Evolutionary conservation across 2,113 vertebrate genomes (phyloP).

Genomic region (Leptobrachium ailaonicum): DNA sequence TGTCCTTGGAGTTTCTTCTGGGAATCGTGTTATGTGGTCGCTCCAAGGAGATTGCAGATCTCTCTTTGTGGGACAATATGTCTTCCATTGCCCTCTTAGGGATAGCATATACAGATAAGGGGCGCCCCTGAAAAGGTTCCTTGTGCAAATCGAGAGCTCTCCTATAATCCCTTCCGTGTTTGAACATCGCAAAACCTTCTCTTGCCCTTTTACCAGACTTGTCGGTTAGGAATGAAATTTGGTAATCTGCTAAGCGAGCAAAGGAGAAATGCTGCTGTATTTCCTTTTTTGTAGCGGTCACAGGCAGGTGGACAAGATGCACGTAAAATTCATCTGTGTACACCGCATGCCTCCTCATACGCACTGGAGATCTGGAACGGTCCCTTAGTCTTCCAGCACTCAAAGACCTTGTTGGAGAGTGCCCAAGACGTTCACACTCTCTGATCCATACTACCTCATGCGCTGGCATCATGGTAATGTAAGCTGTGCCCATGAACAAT

Average conservation of each 20-base stretch:
- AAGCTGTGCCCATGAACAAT: constrained; percentile 86
- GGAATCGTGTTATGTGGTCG: constrained; percentile 51
- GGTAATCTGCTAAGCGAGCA: constrained; percentile 76
- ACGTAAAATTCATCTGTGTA: constrained; percentile 79
- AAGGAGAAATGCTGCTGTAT: constrained; percentile 79
- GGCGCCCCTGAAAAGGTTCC: constrained; percentile 69
- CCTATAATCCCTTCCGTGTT: constrained; percentile 78
- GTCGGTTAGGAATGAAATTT: constrained; percentile 80
- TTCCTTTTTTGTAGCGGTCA: constrained; percentile 75
- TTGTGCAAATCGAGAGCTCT: constrained; percentile 78
- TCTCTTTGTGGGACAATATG: constrained; percentile 64
- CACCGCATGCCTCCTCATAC: constrained; percentile 52
- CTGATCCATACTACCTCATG: constrained; percentile 73
- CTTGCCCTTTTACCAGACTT: constrained; percentile 75
- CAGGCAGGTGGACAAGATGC: constrained; percentile 83
- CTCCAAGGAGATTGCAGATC: constrained; percentile 59
- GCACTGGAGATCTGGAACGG: constrained; percentile 11
- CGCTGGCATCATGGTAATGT: constrained; percentile 73
- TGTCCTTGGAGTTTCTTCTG: constrained; percentile 61
- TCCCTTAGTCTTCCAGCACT: neutral
- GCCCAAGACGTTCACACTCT: neutral
- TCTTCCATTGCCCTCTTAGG: constrained; percentile 82
- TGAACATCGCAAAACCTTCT: constrained; percentile 83
- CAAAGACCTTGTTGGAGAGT: neutral
- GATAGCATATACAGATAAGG: constrained; percentile 77